A percentile compares a stretch with the other conserved stretches of the same genome.
Evolutionary conservation across 2,113 vertebrate genomes (phyloP).

Genomic region (Cricetomys ansorgei): DNA sequence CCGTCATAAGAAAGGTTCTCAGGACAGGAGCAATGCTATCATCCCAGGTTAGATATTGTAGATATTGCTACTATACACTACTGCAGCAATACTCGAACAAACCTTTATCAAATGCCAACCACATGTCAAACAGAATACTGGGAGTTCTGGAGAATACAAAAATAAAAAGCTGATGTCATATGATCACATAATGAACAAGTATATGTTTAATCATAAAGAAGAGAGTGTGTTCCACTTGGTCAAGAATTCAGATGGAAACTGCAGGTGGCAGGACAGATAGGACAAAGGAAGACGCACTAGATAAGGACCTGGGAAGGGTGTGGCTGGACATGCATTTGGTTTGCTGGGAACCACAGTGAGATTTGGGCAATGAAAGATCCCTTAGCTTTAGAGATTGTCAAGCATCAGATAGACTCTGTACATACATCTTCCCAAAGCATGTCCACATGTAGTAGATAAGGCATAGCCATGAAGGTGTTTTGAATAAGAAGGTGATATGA

Average conservation of each 20-base stretch:
- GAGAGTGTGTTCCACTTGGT: background rate
- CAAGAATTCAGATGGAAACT: background rate
- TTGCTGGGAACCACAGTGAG: background rate
- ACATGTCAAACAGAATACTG: background rate
- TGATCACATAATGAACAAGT: background rate
- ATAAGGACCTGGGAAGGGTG: background rate
- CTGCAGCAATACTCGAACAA: slow-evolving; percentile 19
- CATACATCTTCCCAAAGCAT: background rate
- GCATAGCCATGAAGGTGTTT: background rate
- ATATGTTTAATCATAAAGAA: background rate
- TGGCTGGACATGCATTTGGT: background rate
- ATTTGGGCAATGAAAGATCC: background rate
- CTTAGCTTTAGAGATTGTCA: background rate
- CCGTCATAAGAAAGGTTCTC: slow-evolving; percentile 49
- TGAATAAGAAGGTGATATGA: background rate
- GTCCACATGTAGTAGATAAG: background rate
- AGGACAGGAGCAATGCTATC: background rate
- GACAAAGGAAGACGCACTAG: background rate
- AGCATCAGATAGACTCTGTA: background rate
- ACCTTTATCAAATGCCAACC: slow-evolving; percentile 38
- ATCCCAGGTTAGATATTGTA: slow-evolving; percentile 19
- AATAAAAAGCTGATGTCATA: background rate
- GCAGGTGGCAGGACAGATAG: background rate
- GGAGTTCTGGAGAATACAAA: slow-evolving; percentile 35
- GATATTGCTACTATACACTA: background rate